Conservation (phyloP, 2,888 invertebrate species). For the Sipha maydis region DNA sequence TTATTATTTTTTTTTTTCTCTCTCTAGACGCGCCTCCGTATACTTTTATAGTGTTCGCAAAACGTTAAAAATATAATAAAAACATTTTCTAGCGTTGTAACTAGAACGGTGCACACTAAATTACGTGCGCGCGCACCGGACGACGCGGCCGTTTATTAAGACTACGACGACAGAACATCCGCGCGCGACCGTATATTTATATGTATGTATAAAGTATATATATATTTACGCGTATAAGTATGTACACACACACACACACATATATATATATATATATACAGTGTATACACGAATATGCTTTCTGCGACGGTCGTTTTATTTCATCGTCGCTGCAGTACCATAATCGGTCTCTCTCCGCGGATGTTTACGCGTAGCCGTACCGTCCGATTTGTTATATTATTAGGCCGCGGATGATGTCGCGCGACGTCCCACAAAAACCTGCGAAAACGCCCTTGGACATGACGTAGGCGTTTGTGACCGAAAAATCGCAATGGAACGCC, state of each 20-base stretch:
- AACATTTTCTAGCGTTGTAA: background rate
- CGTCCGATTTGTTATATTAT: too few relatives aligned
- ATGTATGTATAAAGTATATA: background rate
- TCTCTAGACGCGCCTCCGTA: background rate
- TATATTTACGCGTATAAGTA: background rate
- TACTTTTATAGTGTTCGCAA: background rate
- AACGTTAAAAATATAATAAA: background rate
- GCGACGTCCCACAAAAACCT: too few relatives aligned
- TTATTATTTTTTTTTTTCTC: conserved; percentile 1
- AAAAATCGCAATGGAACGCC: too few relatives aligned
- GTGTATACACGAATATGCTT: background rate
- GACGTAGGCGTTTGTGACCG: too few relatives aligned
- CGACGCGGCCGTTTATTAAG: conserved; percentile 9
- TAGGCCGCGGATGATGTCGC: too few relatives aligned
- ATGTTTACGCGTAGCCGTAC: too few relatives aligned
- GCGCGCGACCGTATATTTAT: background rate
- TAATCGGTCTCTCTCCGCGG: too few relatives aligned
- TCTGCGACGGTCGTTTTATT: background rate
- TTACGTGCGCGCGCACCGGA: background rate
- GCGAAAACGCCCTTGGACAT: too few relatives aligned
- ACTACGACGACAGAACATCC: background rate
- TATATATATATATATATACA: background rate
- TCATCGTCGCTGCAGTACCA: background rate
- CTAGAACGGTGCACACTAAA: conserved; percentile 1
- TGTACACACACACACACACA: too few relatives aligned